Evolutionary conservation across 2,113 vertebrate genomes (phyloP), one percentile per base, ranked within the genome.

Genomic region (Oriolus oriolus): DNA sequence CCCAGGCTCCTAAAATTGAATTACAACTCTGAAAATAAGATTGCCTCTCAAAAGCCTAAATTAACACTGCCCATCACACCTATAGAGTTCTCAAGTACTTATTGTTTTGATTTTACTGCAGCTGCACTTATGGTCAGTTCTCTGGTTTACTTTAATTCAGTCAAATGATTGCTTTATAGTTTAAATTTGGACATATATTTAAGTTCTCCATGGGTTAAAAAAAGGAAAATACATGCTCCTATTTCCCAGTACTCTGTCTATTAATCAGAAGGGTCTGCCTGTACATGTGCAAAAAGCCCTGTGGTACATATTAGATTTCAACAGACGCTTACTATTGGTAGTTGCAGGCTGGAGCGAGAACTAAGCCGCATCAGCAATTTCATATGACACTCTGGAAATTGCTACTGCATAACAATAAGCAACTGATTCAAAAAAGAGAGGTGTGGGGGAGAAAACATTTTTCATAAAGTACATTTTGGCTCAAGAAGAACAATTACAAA

Each of bases 321-420:
- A 57, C 16, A 97, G 95, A 83, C 14, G 24, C 92, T 93, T 71
- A 53, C 93, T 93, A 94, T 74, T 83, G 97, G 95, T 96, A 84
- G 97, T 90, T 53, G 61, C 93, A 95, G 96, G 86, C 61, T 64
- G 83, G 44, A 97, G 87, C 53, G 63, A 93, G 94, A 95, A 98
- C 96, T 60, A 82, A 85, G 97, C 97, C 16, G 18, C 95, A 91
- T 98, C 98, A 98, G 98, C 99, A 98, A 73, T 97, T 98, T 98
- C 94, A 95, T 75, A 80, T 53, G 87, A 93, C 88, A 90, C 96
- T 85, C 97, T 97, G 97, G 97, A 98, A 98, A 97, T 95, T 84
- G 95, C 97, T 95, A 80, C 97, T 81, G 91, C 90, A 93, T 74
- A 92, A 97, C 97, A 98, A 91, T 97, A 97, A 98, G 97, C 80